These are phyloP conservation scores for Cheilosia urbana DNA, from an alignment of 2,888 invertebrate species.

Conservation along the genomic window DNA sequence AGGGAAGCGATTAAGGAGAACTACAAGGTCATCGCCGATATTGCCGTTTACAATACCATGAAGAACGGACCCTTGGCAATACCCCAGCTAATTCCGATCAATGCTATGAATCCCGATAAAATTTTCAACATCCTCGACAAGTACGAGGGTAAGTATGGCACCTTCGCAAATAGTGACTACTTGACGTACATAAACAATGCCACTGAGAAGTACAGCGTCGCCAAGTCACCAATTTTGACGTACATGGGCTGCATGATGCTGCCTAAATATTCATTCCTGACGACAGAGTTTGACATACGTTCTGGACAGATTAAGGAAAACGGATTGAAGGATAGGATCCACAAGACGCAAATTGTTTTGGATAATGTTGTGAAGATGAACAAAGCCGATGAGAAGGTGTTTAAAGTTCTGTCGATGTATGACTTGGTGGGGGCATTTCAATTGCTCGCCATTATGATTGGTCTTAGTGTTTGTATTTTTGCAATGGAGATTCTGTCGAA, in stretches of 20 bases:
- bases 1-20: background rate
- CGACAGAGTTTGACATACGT: background rate
- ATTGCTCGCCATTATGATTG: too few species aligned
- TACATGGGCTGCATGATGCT: background rate
- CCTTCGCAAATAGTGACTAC: background rate
- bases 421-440: too few species aligned
- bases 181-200: background rate
- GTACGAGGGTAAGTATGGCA: background rate
- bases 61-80: background rate
- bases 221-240: background rate
- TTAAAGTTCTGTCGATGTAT: too few species aligned
- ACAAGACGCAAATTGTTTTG: background rate
- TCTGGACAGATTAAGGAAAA: background rate
- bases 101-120: fast-evolving
- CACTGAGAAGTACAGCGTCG: background rate
- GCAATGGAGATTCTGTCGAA: too few species aligned
- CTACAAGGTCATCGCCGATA: background rate
- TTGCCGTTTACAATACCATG: fast-evolving
- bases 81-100: background rate
- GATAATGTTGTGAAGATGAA: background rate
- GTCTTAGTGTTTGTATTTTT: too few species aligned
- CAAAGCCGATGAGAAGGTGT: background rate
- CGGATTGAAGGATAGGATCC: background rate
- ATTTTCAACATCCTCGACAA: background rate
- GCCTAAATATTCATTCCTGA: background rate